A percentile compares a stretch with the other conserved stretches of the same genome.
Conservation (phyloP, 2,113 vertebrate genomes). For the Corydoras maculifer region DNA sequence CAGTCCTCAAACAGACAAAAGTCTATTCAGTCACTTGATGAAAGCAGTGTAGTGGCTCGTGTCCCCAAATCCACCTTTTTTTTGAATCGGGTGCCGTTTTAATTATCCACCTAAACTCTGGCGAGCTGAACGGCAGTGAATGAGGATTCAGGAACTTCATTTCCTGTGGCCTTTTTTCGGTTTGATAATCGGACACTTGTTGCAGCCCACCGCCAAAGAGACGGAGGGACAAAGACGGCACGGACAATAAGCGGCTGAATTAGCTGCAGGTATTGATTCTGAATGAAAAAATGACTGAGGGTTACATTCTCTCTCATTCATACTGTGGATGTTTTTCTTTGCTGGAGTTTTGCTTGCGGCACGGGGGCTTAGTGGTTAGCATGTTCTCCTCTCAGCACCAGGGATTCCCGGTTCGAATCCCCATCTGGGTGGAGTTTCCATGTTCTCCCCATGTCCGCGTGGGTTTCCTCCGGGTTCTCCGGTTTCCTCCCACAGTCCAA, state of each 20-base stretch:
- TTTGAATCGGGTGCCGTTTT: slow-evolving; percentile 18
- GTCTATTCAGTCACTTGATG: slow-evolving; percentile 32
- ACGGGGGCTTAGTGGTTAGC: too few species aligned
- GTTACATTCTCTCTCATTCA: slow-evolving; percentile 14
- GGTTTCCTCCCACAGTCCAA: too few species aligned
- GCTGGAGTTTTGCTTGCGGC: too few species aligned
- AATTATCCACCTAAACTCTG: slow-evolving; percentile 32
- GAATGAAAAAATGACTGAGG: not conserved
- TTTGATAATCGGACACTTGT: slow-evolving; percentile 9
- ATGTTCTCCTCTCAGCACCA: too few species aligned
- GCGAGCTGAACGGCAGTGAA: slow-evolving; percentile 12
- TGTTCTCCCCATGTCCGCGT: too few species aligned
- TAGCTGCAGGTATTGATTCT: not conserved
- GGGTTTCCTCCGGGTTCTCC: too few species aligned
- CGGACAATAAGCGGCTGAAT: slow-evolving; percentile 5
- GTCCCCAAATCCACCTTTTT: slow-evolving; percentile 18
- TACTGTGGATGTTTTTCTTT: not conserved
- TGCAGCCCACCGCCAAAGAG: not conserved
- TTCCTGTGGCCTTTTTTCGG: slow-evolving; percentile 16
- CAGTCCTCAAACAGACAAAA: slow-evolving; percentile 26
- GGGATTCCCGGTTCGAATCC: too few species aligned
- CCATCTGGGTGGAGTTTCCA: too few species aligned
- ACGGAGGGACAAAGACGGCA: slow-evolving; percentile 14
- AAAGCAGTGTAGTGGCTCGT: slow-evolving; percentile 1
- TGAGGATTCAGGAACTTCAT: slow-evolving; percentile 16